These are phyloP conservation scores for Jordanella pulchra DNA, from an alignment of 2,797 vertebrate species.

Conservation along the genomic window DNA sequence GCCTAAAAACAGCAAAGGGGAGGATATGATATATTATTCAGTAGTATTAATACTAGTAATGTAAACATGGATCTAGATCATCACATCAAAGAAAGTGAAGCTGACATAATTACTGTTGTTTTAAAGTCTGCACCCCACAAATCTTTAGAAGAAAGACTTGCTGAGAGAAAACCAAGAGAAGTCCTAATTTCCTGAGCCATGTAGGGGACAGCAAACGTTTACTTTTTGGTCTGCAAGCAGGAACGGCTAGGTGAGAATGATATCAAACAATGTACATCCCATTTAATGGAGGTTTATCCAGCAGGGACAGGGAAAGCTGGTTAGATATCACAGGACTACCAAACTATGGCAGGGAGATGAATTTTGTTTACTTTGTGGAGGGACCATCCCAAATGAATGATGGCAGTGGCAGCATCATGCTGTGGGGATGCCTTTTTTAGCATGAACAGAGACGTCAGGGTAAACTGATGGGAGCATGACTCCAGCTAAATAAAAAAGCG, in stretches of 20 bases:
- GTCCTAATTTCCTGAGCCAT: background rate
- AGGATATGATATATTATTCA: slow-evolving; percentile 14
- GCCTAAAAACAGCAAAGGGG: slow-evolving; percentile 29
- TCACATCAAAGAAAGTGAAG: slow-evolving; percentile 27
- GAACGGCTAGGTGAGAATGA: background rate
- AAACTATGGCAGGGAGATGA: background rate
- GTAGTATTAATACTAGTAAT: slow-evolving; percentile 35
- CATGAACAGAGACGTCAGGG: background rate
- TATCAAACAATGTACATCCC: background rate
- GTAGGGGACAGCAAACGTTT: background rate
- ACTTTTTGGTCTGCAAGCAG: background rate
- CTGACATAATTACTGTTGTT: slow-evolving; percentile 11
- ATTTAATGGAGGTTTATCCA: background rate
- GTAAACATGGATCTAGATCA: slow-evolving; percentile 41
- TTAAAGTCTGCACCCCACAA: background rate
- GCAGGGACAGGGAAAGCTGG: background rate
- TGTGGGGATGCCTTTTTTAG: background rate
- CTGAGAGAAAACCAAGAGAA: background rate
- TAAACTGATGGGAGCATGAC: background rate
- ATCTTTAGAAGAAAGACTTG: background rate
- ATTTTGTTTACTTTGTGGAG: background rate
- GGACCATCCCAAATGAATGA: background rate
- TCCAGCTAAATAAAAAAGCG: slow-evolving; percentile 20
- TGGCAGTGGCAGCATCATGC: background rate
- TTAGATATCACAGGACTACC: background rate